Percentiles rank a stretch among this genome's conserved stretches.
phyloP scores from a whole-genome alignment of 2,888 invertebrate species.

The Scaptomyza polygonia region DNA sequence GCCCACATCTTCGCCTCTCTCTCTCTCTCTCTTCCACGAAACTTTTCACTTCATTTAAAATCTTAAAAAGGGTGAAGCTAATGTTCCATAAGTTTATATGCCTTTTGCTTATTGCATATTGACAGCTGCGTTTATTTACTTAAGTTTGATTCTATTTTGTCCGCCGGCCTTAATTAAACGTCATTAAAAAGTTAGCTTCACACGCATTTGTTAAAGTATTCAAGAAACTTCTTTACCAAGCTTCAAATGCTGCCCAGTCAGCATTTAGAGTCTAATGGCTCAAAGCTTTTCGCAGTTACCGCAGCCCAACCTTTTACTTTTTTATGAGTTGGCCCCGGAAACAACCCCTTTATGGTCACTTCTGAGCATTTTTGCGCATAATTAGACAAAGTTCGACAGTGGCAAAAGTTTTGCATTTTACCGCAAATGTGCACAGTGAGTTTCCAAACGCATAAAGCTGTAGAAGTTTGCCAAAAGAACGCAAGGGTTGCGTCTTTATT shows the following conservation, averaged over 20 bases:
- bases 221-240: conserved; percentile 18
- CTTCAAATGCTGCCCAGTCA: conserved; percentile 25
- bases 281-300: conserved; percentile 52
- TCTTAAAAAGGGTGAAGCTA: conserved; percentile 8
- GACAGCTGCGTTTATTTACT: conserved; percentile 54
- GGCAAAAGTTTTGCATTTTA: conserved; percentile 51
- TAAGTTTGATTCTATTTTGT: conserved; percentile 39
- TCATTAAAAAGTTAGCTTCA: conserved; percentile 73
- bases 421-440: conserved; percentile 61
- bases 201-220: conserved; percentile 64
- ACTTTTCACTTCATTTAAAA: conserved; percentile 32
- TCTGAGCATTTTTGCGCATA: conserved; percentile 72
- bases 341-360: conserved; percentile 68
- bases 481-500: conserved; percentile 24
- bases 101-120: conserved; percentile 44
- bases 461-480: conserved; percentile 26
- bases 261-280: conserved; percentile 34
- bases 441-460: conserved; percentile 8
- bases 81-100: conserved; percentile 41
- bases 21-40: background rate
- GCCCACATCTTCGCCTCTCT: background rate
- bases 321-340: conserved; percentile 53
- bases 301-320: conserved; percentile 56
- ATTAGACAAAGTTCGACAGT: conserved; percentile 69
- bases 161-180: conserved; percentile 66